A percentile compares a stretch with the other conserved stretches of the same genome.
Evolutionary conservation across 1,140 invertebrate species (phyloP).

Genomic region (Procambarus virginalis): DNA sequence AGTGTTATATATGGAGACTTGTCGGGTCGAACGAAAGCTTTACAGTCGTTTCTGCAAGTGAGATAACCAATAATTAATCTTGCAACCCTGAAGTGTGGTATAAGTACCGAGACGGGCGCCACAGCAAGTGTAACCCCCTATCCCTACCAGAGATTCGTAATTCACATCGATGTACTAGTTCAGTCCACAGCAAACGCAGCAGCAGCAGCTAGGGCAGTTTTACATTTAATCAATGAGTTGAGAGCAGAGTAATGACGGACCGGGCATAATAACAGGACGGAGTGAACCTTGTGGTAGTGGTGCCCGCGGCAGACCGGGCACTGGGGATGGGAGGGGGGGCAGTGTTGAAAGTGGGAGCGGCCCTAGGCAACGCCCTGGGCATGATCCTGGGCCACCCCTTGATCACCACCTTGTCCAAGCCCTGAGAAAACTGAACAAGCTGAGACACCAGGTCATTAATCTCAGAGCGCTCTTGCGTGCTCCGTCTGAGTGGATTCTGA

Average conservation of each 20-base stretch:
- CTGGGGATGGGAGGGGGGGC: background rate
- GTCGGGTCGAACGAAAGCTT: no score
- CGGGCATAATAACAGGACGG: background rate
- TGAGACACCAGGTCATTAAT: constrained; percentile 9
- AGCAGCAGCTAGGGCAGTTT: background rate
- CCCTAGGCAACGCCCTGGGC: constrained; percentile 36
- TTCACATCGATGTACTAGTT: background rate
- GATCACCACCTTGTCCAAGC: background rate
- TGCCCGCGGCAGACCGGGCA: background rate
- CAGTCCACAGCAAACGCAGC: background rate
- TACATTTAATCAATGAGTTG: constrained; percentile 26
- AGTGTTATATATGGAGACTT: no score
- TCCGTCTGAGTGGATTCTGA: background rate
- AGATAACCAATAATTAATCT: no score
- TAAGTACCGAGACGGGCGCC: no score
- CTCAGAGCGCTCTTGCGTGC: background rate
- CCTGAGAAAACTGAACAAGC: background rate
- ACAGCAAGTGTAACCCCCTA: no score
- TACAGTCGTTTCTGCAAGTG: no score
- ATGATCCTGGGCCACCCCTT: constrained; percentile 16
- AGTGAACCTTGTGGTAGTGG: background rate
- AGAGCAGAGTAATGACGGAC: background rate
- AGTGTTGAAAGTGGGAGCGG: constrained; percentile 18
- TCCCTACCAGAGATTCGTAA: background rate
- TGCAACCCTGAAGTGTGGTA: no score